phyloP scores from a whole-genome alignment of 2,888 invertebrate species.

The Oscheius onirici region DNA sequence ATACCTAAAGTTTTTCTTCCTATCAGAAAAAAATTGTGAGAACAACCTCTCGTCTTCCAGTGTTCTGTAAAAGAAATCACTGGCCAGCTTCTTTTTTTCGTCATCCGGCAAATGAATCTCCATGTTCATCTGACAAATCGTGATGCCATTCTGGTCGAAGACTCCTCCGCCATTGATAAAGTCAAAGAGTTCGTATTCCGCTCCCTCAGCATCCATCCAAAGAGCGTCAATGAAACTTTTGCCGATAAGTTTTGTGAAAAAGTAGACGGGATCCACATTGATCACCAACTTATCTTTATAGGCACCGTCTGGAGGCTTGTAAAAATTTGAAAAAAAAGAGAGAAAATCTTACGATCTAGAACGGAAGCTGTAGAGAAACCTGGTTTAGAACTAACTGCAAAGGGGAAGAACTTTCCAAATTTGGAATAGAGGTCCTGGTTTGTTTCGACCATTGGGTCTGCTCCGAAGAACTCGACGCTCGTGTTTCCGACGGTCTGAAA shows the following conservation, averaged over 20 bases:
- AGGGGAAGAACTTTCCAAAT: constrained; percentile 27
- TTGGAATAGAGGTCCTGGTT: constrained; percentile 11
- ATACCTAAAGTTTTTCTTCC: constrained; percentile 33
- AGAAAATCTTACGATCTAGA: neutral
- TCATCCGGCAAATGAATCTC: constrained; percentile 42
- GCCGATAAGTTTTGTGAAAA: constrained; percentile 31
- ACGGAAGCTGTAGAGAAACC: constrained; percentile 10
- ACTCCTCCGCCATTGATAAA: constrained; percentile 31
- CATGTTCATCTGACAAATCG: constrained; percentile 37
- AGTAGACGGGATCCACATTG: constrained; percentile 37
- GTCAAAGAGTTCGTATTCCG: constrained; percentile 40
- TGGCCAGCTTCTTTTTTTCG: constrained; percentile 36
- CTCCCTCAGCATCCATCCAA: constrained; percentile 41
- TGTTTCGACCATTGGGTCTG: constrained; percentile 21
- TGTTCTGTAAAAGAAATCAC: constrained; percentile 38
- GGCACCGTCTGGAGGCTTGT: constrained; percentile 24
- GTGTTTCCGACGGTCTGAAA: constrained; percentile 30
- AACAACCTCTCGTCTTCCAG: constrained; percentile 35
- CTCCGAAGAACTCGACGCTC: constrained; percentile 8
- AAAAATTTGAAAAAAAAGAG: neutral
- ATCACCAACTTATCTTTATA: constrained; percentile 36
- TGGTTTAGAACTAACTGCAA: constrained; percentile 17
- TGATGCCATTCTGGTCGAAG: constrained; percentile 35
- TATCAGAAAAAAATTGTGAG: neutral
- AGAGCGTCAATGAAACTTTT: constrained; percentile 35